Percentiles rank a stretch among this genome's conserved stretches.
phyloP scores from a whole-genome alignment of 2,888 invertebrate genomes.

The Tuta absoluta region DNA sequence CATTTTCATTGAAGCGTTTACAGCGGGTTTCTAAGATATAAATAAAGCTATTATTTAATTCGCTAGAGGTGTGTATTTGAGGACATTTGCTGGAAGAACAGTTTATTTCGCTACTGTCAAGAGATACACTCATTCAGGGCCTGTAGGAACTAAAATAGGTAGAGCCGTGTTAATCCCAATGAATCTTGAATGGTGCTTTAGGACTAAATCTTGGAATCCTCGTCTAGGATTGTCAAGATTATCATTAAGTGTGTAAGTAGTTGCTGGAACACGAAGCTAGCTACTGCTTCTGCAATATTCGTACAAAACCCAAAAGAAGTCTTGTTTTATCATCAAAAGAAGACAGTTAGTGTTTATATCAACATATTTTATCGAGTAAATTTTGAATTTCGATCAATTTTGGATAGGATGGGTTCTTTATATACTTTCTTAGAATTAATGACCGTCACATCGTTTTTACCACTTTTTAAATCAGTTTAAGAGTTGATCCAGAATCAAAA shows the following conservation, averaged over 20 bases:
- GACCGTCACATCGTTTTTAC: too few species aligned
- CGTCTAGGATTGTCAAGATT: conserved; percentile 8
- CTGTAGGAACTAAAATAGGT: conserved; percentile 22
- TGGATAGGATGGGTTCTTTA: too few species aligned
- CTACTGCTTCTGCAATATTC: too few species aligned
- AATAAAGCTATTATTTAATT: conserved; percentile 61
- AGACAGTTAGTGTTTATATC: too few species aligned
- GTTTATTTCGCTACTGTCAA: conserved; percentile 23
- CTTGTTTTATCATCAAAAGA: too few species aligned
- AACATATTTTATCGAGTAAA: too few species aligned
- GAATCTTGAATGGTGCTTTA: conserved; percentile 14
- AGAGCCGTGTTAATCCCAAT: conserved; percentile 13
- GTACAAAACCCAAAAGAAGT: too few species aligned
- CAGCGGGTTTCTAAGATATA: conserved; percentile 32
- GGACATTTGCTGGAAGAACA: conserved; percentile 28
- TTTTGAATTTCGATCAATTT: too few species aligned
- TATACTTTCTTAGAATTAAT: too few species aligned
- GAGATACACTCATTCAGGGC: conserved; percentile 23
- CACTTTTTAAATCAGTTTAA: too few species aligned
- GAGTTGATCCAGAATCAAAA: too few species aligned
- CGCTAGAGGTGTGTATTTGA: conserved; percentile 43
- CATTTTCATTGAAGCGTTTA: conserved; percentile 21
- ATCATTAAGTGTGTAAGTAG: background rate
- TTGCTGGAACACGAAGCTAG: background rate
- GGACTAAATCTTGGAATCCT: conserved; percentile 10